Evolutionary conservation across 2,797 vertebrate genomes (phyloP).

Genomic region (Sus cebifrons): DNA sequence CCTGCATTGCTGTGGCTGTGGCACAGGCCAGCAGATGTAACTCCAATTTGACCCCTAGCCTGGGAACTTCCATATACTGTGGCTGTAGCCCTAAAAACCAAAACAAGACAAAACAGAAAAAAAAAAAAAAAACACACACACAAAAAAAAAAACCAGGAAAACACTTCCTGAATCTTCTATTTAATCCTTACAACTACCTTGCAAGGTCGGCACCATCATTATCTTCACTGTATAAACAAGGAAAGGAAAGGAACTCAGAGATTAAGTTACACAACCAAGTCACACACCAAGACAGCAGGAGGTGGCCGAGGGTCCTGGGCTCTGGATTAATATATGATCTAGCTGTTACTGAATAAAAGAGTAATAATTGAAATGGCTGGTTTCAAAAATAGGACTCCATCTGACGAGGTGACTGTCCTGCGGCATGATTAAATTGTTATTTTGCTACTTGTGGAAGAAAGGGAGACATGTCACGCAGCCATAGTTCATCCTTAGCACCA

Average conservation of each 20-base stretch:
- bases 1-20: too few relatives aligned
- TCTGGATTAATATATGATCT: not conserved
- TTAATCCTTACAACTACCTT: not conserved
- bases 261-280: not conserved
- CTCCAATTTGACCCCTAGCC: too few relatives aligned
- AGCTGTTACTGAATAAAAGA: not conserved
- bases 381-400: not conserved
- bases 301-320: not conserved
- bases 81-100: too few relatives aligned
- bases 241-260: not conserved
- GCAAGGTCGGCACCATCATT: not conserved
- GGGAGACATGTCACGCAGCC: not conserved
- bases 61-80: too few relatives aligned
- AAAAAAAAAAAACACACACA: too few relatives aligned
- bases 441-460: constrained; percentile 7
- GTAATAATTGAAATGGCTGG: not conserved
- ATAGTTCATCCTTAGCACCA: not conserved
- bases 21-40: too few relatives aligned
- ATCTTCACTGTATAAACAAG: not conserved
- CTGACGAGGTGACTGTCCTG: not conserved
- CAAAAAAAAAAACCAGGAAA: not conserved
- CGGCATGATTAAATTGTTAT: not conserved
- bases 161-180: not conserved
- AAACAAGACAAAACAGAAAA: too few relatives aligned
- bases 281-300: not conserved